phyloP scores from a whole-genome alignment of 2,888 invertebrate genomes.

The Ganaspis brasiliensis region DNA sequence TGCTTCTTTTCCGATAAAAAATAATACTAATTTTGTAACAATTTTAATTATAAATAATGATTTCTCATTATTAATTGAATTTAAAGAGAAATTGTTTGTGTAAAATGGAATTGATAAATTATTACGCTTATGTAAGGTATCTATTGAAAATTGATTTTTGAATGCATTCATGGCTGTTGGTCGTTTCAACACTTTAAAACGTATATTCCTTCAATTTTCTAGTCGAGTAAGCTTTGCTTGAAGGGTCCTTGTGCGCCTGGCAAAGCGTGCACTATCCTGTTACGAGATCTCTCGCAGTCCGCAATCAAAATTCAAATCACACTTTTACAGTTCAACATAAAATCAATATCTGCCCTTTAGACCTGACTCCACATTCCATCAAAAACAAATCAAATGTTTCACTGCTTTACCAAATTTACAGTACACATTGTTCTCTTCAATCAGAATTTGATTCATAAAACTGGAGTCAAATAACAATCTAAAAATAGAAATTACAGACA shows the following conservation, averaged over 20 bases:
- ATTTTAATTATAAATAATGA: no score
- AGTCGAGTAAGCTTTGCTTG: conserved; percentile 78
- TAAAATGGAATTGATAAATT: not conserved
- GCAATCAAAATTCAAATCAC: conserved; percentile 81
- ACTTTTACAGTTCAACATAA: conserved; percentile 79
- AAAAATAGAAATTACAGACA: no score
- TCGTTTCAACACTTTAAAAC: conserved; percentile 74
- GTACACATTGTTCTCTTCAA: conserved; percentile 12
- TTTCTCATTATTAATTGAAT: no score
- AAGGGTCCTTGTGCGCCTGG: conserved; percentile 78
- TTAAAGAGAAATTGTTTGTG: no score
- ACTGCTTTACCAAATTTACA: conserved; percentile 8
- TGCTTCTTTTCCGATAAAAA: no score
- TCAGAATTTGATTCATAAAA: not conserved
- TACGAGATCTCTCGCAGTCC: conserved; percentile 79
- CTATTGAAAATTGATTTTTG: conserved; percentile 26
- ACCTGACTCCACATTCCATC: conserved; percentile 69
- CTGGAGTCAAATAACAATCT: no score
- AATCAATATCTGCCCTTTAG: conserved; percentile 78
- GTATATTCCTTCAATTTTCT: conserved; percentile 80
- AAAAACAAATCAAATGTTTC: conserved; percentile 68
- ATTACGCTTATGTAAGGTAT: not conserved
- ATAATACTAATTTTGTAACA: no score
- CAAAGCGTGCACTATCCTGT: conserved; percentile 81
- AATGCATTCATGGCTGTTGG: conserved; percentile 56